phyloP scores from a whole-genome alignment of 2,888 invertebrate genomes.

The Eilema griseolum region DNA sequence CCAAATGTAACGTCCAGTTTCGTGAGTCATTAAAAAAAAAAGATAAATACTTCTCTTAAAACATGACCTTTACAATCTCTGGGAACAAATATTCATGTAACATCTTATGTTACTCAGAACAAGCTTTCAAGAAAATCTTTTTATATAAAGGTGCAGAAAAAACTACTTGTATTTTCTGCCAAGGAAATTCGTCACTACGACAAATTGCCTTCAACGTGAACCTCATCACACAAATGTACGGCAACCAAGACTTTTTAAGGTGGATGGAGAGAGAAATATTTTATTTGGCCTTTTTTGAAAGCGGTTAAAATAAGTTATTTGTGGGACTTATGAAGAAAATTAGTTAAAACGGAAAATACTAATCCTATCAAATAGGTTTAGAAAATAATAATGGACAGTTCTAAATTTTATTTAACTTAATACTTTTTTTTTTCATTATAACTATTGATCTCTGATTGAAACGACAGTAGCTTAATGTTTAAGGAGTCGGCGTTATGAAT shows the following conservation, averaged over 20 bases:
- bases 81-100: constrained; percentile 26
- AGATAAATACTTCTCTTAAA: no score
- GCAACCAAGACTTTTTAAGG: constrained; percentile 17
- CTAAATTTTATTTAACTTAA: background rate
- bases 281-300: background rate
- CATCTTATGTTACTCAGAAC: constrained; percentile 17
- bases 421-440: no score
- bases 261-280: constrained; percentile 8
- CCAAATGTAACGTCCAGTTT: no score
- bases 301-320: background rate
- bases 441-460: no score
- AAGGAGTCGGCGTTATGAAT: no score
- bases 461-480: no score
- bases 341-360: background rate
- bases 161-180: constrained; percentile 31
- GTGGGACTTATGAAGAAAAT: background rate
- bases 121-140: constrained; percentile 22
- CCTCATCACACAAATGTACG: constrained; percentile 27
- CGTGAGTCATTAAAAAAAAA: no score
- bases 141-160: constrained; percentile 24
- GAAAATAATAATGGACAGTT: background rate
- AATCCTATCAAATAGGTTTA: background rate
- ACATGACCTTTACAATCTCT: no score
- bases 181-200: constrained; percentile 25
- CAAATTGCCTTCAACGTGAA: constrained; percentile 27